These are phyloP conservation scores for Sebastes baramenuke DNA, from an alignment of 2,797 vertebrate species.

Conservation along the genomic window DNA sequence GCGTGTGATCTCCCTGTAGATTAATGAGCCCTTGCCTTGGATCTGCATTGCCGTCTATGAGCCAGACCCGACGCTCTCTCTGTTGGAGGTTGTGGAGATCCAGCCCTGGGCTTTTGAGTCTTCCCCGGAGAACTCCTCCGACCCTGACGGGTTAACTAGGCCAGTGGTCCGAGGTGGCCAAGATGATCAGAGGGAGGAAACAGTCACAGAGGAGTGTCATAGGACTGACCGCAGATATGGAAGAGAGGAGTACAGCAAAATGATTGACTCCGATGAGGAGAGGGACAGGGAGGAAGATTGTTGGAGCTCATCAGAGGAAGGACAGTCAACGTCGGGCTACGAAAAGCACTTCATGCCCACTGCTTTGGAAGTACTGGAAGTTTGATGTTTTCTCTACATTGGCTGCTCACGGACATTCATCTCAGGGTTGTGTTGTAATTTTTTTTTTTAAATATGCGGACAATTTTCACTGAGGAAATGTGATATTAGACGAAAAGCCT, in stretches of 20 bases:
- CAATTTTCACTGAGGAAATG: neutral
- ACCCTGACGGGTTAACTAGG: neutral
- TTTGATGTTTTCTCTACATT: neutral
- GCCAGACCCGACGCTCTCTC: constrained; percentile 61
- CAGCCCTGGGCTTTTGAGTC: neutral
- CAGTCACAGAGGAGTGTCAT: constrained; percentile 3
- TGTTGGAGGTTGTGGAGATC: constrained; percentile 73
- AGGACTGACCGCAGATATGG: constrained; percentile 4
- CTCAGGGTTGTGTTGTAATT: neutral
- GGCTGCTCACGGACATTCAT: neutral
- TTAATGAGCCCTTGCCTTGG: constrained; percentile 42
- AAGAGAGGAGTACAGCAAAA: constrained; percentile 70
- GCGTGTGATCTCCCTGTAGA: constrained; percentile 46
- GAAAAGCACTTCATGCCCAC: constrained; percentile 84
- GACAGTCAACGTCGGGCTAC: constrained; percentile 66
- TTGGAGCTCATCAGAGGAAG: constrained; percentile 54
- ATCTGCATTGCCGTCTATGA: constrained; percentile 44
- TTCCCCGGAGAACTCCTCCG: neutral
- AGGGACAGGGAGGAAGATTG: neutral
- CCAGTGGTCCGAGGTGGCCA: constrained; percentile 2
- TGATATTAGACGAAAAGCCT: neutral
- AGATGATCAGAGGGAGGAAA: constrained; percentile 5
- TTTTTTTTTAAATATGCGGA: too few species aligned
- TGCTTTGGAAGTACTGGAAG: constrained; percentile 35
- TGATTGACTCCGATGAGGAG: constrained; percentile 71